Percentiles rank a stretch among this genome's conserved stretches.
Conservation (phyloP, 2,113 vertebrate genomes). For the Pachycephala philippinensis region DNA sequence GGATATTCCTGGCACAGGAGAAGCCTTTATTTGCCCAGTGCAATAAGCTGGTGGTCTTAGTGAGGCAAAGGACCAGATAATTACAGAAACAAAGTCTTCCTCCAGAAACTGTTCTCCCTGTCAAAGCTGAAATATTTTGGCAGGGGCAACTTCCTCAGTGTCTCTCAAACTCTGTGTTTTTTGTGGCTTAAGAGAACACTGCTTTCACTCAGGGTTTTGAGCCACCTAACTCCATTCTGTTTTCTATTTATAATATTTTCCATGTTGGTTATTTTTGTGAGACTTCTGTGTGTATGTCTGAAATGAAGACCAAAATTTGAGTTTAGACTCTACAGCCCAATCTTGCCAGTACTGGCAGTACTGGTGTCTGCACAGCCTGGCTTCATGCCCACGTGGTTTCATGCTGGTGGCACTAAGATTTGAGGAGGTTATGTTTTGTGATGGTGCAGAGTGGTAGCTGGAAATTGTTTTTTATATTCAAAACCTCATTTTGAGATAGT, state of each 20-base stretch:
- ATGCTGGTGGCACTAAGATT: background rate
- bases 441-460: background rate
- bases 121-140: conserved; percentile 52
- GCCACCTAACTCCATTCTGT: conserved; percentile 4
- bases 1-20: background rate
- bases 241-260: conserved; percentile 55
- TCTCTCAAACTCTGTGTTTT: conserved; percentile 14
- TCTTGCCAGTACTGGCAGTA: background rate
- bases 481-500: background rate
- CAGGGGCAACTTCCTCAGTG: conserved; percentile 27
- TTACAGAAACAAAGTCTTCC: conserved; percentile 46
- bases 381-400: background rate
- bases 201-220: conserved; percentile 18
- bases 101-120: conserved; percentile 30
- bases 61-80: conserved; percentile 14
- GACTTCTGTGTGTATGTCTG: background rate
- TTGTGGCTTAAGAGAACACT: conserved; percentile 37
- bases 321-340: background rate
- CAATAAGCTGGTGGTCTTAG: conserved; percentile 3
- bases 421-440: background rate
- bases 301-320: conserved; percentile 8
- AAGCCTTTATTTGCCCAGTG: background rate
- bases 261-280: background rate
- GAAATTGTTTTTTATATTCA: background rate
- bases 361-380: background rate